Conservation (phyloP, 2,113 vertebrate species). For the Platysternon megacephalum region DNA sequence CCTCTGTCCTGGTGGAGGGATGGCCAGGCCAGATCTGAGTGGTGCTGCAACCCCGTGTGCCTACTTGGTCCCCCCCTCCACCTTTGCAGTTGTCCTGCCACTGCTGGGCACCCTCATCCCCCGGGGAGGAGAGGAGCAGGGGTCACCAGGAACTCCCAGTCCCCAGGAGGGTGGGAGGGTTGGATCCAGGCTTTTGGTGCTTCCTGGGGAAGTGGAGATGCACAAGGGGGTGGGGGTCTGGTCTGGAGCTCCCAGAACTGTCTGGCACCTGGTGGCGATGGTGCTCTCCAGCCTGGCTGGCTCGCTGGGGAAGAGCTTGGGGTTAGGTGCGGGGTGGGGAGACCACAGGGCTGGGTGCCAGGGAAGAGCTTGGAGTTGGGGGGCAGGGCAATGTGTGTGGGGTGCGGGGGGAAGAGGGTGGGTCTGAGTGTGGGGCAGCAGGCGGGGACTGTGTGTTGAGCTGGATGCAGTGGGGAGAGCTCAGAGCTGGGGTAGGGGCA, state of each 20-base stretch:
- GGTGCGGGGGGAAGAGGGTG: neutral
- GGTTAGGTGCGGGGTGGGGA: neutral
- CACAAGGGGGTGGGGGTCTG: neutral
- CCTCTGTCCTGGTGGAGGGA: neutral
- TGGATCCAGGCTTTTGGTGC: neutral
- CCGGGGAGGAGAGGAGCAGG: neutral
- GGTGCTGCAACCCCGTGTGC: neutral
- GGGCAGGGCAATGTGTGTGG: neutral
- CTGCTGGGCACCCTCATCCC: neutral
- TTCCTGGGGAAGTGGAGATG: neutral
- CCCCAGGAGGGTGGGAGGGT: neutral
- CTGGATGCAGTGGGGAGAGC: neutral
- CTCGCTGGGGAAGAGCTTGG: neutral
- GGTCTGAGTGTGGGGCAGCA: neutral
- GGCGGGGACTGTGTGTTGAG: neutral
- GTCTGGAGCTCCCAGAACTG: neutral
- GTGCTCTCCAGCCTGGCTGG: neutral
- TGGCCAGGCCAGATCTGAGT: neutral
- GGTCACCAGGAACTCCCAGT: neutral
- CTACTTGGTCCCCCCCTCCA: too few relatives aligned
- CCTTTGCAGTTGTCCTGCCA: neutral
- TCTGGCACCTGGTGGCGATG: neutral
- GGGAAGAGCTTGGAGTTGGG: neutral
- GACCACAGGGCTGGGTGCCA: neutral
- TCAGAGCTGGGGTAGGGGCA: too few relatives aligned